A percentile compares a stretch with the other conserved stretches of the same genome.
Conservation (phyloP, 37 sponge, comb jelly and placozoan genomes). For the Cliona cf. orientalis region DNA sequence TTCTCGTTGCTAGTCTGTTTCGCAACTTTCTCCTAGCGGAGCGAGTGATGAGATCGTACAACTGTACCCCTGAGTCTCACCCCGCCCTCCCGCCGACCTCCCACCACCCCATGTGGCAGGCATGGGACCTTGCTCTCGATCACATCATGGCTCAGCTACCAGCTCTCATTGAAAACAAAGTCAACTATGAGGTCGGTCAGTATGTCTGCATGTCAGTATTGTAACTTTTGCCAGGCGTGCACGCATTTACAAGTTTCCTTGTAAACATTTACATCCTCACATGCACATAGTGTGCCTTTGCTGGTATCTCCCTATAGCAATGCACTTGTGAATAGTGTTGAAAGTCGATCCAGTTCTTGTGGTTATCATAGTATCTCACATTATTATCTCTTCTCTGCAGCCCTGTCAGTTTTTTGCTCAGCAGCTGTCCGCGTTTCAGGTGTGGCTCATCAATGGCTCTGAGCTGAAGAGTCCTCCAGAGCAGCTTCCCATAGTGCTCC, state of each 20-base stretch:
- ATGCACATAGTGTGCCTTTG: background rate
- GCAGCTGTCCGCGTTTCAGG: slow-evolving; percentile 94
- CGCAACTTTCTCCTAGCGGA: slow-evolving; percentile 95
- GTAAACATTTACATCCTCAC: background rate
- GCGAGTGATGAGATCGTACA: slow-evolving; percentile 90
- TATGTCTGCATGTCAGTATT: too few relatives aligned
- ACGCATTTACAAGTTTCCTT: background rate
- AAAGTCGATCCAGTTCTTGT: too few relatives aligned
- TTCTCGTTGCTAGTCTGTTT: slow-evolving; percentile 95
- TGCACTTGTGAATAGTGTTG: background rate
- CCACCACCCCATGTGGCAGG: slow-evolving; percentile 91
- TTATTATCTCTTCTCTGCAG: slow-evolving; percentile 43
- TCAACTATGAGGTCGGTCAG: slow-evolving; percentile 54
- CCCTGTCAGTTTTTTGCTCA: slow-evolving; percentile 92
- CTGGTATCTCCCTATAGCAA: background rate
- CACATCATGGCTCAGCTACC: slow-evolving; percentile 87
- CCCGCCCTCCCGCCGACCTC: slow-evolving; percentile 88
- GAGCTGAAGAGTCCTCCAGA: slow-evolving; percentile 64
- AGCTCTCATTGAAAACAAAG: slow-evolving; percentile 50
- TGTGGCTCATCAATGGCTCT: slow-evolving; percentile 83
- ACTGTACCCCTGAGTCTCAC: slow-evolving; percentile 86
- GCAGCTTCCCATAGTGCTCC: slow-evolving; percentile 90
- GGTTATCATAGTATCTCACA: too few relatives aligned
- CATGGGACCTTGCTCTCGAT: slow-evolving; percentile 97
- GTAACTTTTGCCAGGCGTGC: background rate